A percentile compares a stretch with the other conserved stretches of the same genome.
These are phyloP conservation scores for Pavo muticus DNA, from an alignment of 2,113 vertebrate genomes.

Conservation along the genomic window DNA sequence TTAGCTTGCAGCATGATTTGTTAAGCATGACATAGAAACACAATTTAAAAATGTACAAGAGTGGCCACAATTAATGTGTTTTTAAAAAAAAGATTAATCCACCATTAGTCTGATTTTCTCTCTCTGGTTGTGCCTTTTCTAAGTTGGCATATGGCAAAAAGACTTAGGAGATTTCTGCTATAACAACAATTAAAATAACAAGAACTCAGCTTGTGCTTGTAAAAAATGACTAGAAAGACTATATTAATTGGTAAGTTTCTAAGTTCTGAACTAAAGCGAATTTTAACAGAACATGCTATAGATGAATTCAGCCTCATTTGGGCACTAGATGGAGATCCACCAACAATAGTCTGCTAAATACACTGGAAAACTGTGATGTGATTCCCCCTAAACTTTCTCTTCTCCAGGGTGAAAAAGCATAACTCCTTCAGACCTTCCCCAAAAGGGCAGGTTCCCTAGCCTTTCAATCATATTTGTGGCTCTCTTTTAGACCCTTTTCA, in stretches of 20 bases:
- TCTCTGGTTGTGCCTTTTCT: neutral
- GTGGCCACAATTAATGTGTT: neutral
- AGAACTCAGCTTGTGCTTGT: neutral
- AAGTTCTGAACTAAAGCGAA: neutral
- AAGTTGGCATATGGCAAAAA: neutral
- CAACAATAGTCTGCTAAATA: neutral
- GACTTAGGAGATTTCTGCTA: neutral
- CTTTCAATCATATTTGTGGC: neutral
- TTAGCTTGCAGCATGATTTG: constrained; percentile 37
- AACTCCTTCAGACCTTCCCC: neutral
- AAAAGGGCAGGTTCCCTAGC: neutral
- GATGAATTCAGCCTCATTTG: neutral
- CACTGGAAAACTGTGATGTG: neutral
- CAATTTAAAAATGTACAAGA: constrained; percentile 5
- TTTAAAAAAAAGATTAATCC: constrained; percentile 26
- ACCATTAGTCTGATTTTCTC: neutral
- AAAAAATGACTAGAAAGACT: neutral
- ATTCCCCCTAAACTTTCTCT: neutral
- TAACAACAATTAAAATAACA: constrained; percentile 10
- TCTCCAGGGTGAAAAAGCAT: neutral
- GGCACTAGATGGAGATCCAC: neutral
- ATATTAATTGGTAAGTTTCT: neutral
- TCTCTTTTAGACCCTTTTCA: neutral
- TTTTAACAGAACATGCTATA: neutral
- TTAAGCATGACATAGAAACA: constrained; percentile 26